Conservation (phyloP, 2,113 vertebrate species). For the Megaceryle torquata region DNA sequence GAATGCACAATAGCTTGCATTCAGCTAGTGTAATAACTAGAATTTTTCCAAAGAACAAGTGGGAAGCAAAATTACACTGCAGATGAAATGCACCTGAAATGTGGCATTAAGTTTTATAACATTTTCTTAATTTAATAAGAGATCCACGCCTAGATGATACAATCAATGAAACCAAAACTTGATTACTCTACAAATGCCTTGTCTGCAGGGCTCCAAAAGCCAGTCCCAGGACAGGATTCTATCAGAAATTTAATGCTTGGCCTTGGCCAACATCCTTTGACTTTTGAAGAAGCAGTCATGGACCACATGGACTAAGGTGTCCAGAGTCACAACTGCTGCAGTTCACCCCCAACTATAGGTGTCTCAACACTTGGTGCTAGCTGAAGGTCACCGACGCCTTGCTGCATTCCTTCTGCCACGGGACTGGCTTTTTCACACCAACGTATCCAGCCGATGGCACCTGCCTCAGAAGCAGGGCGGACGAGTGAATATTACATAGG, state of each 20-base stretch:
- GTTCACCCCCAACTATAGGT: neutral
- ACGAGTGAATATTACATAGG: accelerated
- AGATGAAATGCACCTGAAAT: neutral
- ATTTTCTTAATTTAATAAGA: neutral
- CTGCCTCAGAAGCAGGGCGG: neutral
- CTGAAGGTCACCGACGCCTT: accelerated
- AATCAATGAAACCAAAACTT: neutral
- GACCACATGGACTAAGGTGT: accelerated
- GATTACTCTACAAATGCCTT: accelerated
- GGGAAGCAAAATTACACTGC: accelerated
- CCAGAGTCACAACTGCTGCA: accelerated
- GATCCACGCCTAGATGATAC: accelerated
- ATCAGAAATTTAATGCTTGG: accelerated
- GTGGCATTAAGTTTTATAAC: accelerated
- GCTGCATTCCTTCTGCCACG: accelerated
- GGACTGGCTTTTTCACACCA: neutral
- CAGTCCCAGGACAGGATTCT: neutral
- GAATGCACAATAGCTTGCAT: neutral
- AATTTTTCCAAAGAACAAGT: neutral
- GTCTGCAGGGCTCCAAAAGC: neutral
- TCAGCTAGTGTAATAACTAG: neutral
- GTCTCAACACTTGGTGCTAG: accelerated
- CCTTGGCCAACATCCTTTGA: accelerated
- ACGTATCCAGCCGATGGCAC: accelerated
- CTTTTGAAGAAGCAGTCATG: neutral